These are phyloP conservation scores for Brachionus manjavacas DNA, from an alignment of 1,140 invertebrate genomes.

Conservation along the genomic window DNA sequence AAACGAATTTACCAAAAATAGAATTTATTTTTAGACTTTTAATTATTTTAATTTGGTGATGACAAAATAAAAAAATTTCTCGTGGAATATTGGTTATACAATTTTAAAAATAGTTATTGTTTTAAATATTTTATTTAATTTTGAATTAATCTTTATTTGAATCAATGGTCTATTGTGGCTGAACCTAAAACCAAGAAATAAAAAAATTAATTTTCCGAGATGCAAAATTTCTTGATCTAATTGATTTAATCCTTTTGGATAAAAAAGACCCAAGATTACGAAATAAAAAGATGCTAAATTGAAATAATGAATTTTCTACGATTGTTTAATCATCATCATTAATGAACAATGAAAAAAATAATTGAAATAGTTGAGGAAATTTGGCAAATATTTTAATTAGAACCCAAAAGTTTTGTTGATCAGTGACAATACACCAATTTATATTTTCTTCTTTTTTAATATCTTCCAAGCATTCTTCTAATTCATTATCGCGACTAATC, in stretches of 20 bases:
- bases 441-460: neutral
- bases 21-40: too few relatives aligned
- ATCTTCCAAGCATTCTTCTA: neutral
- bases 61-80: too few relatives aligned
- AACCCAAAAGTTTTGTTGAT: neutral
- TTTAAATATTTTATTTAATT: too few relatives aligned
- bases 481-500: constrained; percentile 4
- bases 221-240: neutral
- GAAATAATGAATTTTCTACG: neutral
- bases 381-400: constrained; percentile 9
- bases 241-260: constrained; percentile 4
- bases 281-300: neutral
- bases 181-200: too few relatives aligned
- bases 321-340: neutral
- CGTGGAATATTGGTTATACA: too few relatives aligned
- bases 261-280: neutral
- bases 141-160: too few relatives aligned
- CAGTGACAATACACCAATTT: neutral
- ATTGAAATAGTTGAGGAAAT: neutral
- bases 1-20: too few relatives aligned
- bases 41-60: too few relatives aligned
- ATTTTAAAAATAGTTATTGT: too few relatives aligned
- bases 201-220: neutral
- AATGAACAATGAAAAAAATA: neutral
- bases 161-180: too few relatives aligned